Evolutionary conservation across 2,888 invertebrate genomes (phyloP), one percentile per base, ranked within the genome.

Genomic region (Ditylenchus weischeri): DNA sequence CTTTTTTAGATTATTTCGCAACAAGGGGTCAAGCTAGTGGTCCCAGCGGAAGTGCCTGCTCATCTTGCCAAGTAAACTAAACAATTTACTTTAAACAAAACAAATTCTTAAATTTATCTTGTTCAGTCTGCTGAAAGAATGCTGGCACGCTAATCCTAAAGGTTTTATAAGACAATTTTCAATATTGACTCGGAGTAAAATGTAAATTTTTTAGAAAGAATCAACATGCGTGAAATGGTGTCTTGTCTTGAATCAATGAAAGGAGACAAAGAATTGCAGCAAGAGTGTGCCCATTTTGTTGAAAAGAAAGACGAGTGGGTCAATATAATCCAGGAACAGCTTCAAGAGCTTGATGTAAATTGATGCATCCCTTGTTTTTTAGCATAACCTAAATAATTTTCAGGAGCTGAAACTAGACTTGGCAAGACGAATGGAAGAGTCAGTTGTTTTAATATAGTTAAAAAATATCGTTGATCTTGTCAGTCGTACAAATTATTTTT

Each of bases 131-230:
- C 71, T 79, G 70, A 64, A 68, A 18, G 71, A 70, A 47, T 79
- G 79, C 59, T 79, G 78, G 78, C 73, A 74, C 15, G 54, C 74
- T 74, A 67, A 63, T 62, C 35, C 79, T 78, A 11, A 73, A 71
- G 51, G 77, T 78, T 7, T 60, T 78, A 13, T 60, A 70, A 18
- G 74, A 72, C 58, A 77, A 78, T 8, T 43, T 13, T 13, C 15
- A 43, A 43, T 6, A 43, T 6, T 43, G 2, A 43, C 11, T 13
- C 43, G 43, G 11, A 43, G 15, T 8, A 43, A 13, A 43, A 6
- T 43, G 1, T 13, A 43, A 43, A 13, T 43, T 43, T 8, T 43
- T 43, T 8, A 43, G 43, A 43, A 43, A 43, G 43, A 15, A 38
- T 48, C n/a, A 48, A 48, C 3, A 62, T 62, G 62, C 62, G 62